A percentile compares a stretch with the other conserved stretches of the same genome.
These are phyloP conservation scores for Aricia agestis DNA, from an alignment of 1,140 invertebrate species.

Conservation along the genomic window DNA sequence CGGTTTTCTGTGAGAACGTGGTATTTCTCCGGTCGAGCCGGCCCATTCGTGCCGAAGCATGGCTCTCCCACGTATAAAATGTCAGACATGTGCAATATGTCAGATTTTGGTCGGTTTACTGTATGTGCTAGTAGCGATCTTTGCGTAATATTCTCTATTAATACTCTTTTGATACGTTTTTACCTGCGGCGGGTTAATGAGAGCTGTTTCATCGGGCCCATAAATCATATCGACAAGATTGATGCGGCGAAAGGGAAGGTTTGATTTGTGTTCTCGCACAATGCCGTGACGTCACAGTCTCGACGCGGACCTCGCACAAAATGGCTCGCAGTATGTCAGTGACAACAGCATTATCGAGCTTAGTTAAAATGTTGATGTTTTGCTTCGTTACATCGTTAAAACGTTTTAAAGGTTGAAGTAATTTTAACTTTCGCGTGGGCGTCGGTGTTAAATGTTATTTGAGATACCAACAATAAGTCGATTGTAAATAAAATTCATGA, in stretches of 20 bases:
- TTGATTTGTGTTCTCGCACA: constrained; percentile 60
- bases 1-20: too few relatives aligned
- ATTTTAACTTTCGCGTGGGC: too few relatives aligned
- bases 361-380: background rate
- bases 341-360: background rate
- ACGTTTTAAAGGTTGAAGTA: background rate
- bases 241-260: constrained; percentile 58
- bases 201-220: constrained; percentile 43
- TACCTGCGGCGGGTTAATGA: constrained; percentile 48
- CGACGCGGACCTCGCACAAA: constrained; percentile 18
- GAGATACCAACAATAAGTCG: too few relatives aligned
- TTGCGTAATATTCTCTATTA: constrained; percentile 5
- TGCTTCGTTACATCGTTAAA: background rate
- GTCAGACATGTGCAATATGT: too few relatives aligned
- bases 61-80: too few relatives aligned
- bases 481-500: too few relatives aligned
- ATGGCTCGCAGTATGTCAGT: constrained; percentile 9
- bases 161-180: constrained; percentile 38
- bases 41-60: too few relatives aligned
- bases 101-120: too few relatives aligned
- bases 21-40: too few relatives aligned
- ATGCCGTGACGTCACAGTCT: constrained; percentile 52
- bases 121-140: too few relatives aligned
- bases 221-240: constrained; percentile 64
- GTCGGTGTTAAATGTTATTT: too few relatives aligned